Percentiles rank a stretch among this genome's conserved stretches.
These are phyloP conservation scores for Orthonyx spaldingii DNA, from an alignment of 2,113 vertebrate species.

Conservation along the genomic window DNA sequence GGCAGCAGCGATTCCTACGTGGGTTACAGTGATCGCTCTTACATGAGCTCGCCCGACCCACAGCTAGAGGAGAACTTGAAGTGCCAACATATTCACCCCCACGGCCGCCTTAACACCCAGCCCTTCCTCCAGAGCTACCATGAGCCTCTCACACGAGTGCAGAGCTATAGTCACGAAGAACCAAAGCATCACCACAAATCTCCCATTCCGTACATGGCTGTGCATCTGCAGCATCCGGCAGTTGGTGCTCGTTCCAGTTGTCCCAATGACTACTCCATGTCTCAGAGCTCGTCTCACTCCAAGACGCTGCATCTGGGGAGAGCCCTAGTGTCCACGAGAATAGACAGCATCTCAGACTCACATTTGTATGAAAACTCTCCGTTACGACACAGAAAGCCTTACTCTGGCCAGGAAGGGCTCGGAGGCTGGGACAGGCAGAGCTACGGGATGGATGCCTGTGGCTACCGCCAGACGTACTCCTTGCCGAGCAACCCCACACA, in stretches of 20 bases:
- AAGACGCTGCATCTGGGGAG: slow-evolving; percentile 81
- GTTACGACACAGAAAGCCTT: slow-evolving; percentile 77
- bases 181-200: slow-evolving; percentile 83
- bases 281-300: slow-evolving; percentile 65
- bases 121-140: slow-evolving; percentile 80
- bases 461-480: slow-evolving; percentile 80
- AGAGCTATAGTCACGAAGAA: slow-evolving; percentile 82
- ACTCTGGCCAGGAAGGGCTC: slow-evolving; percentile 76
- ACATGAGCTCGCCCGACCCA: slow-evolving; percentile 82
- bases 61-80: slow-evolving; percentile 83
- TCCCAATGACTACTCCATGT: slow-evolving; percentile 80
- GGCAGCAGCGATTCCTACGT: slow-evolving; percentile 88
- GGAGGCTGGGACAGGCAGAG: slow-evolving; percentile 78
- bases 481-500: slow-evolving; percentile 72
- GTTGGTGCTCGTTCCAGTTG: slow-evolving; percentile 84
- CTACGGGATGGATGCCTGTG: slow-evolving; percentile 75
- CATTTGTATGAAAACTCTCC: slow-evolving; percentile 85
- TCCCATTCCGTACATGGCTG: slow-evolving; percentile 79
- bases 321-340: slow-evolving; percentile 79
- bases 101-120: slow-evolving; percentile 71
- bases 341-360: slow-evolving; percentile 89
- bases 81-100: slow-evolving; percentile 77
- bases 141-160: slow-evolving; percentile 74
- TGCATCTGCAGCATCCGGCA: slow-evolving; percentile 83
- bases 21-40: slow-evolving; percentile 81